Conservation (phyloP, 1,140 invertebrate species). For the Tetragonula clypearis region DNA sequence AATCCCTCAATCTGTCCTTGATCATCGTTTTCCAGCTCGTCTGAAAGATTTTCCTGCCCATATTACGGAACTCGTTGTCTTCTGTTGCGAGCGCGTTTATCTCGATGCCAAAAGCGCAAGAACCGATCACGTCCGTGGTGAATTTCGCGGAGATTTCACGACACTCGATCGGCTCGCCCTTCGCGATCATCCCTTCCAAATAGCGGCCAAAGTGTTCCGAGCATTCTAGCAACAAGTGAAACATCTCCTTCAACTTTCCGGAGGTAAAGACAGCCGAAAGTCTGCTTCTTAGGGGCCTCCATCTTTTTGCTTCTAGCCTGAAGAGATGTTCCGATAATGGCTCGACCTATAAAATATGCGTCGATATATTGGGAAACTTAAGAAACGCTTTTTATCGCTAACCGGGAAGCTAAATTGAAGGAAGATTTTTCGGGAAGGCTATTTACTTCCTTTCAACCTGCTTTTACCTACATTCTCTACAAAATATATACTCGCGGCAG, state of each 20-base stretch:
- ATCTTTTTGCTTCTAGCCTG: slow-evolving; percentile 62
- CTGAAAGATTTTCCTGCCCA: too few relatives aligned
- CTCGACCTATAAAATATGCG: slow-evolving; percentile 47
- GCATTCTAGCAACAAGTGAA: slow-evolving; percentile 74
- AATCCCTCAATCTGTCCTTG: too few relatives aligned
- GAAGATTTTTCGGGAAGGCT: neutral
- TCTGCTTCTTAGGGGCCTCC: slow-evolving; percentile 53
- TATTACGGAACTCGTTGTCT: slow-evolving; percentile 76
- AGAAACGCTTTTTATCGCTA: neutral
- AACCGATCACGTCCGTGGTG: slow-evolving; percentile 82
- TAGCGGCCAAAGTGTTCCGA: slow-evolving; percentile 73
- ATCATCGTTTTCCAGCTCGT: too few relatives aligned
- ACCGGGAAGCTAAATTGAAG: neutral
- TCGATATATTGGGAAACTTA: slow-evolving; percentile 18
- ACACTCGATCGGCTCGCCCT: slow-evolving; percentile 77
- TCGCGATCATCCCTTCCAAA: slow-evolving; percentile 49
- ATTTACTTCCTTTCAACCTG: neutral
- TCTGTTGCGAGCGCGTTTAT: slow-evolving; percentile 79
- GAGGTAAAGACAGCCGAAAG: slow-evolving; percentile 52
- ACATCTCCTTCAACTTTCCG: slow-evolving; percentile 62
- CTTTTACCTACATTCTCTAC: neutral
- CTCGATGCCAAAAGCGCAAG: slow-evolving; percentile 83
- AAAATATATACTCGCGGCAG: neutral
- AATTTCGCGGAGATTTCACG: slow-evolving; percentile 80
- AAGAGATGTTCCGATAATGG: slow-evolving; percentile 56